Conservation (phyloP, 1,140 invertebrate genomes). For the Anoplophora glabripennis region DNA sequence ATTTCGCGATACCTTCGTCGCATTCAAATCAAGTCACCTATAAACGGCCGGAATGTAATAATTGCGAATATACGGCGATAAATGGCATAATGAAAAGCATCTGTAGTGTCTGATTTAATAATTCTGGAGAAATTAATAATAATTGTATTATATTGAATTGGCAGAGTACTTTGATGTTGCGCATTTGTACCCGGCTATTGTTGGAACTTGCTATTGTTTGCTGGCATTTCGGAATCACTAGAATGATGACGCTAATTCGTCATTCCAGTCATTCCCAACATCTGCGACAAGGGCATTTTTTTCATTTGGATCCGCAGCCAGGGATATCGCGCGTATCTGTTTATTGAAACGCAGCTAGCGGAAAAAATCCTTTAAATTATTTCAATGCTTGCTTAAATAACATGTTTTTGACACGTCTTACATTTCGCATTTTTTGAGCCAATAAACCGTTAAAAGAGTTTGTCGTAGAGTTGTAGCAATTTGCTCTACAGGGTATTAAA, state of each 20-base stretch:
- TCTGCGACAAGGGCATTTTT: background rate
- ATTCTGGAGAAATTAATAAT: constrained; percentile 41
- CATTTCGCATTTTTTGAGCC: no score
- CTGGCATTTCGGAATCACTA: constrained; percentile 21
- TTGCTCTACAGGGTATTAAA: no score
- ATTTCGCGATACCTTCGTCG: background rate
- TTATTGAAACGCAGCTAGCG: background rate
- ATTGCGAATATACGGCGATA: constrained; percentile 30
- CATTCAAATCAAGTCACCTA: constrained; percentile 26
- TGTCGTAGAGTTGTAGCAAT: no score
- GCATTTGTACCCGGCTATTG: constrained; percentile 32
- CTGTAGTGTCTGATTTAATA: constrained; percentile 40
- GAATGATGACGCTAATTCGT: constrained; percentile 1
- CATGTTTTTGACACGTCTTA: no score
- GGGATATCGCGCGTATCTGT: background rate
- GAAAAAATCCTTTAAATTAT: background rate
- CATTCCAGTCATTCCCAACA: constrained; percentile 19
- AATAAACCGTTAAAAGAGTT: no score
- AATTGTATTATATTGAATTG: constrained; percentile 41
- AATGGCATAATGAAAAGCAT: constrained; percentile 31
- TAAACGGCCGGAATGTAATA: constrained; percentile 30
- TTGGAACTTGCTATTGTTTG: constrained; percentile 34
- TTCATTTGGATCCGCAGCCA: background rate
- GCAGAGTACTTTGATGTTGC: constrained; percentile 38
- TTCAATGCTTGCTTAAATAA: background rate